Conservation (phyloP, 2,113 vertebrate genomes). For the Heteronetta atricapilla region DNA sequence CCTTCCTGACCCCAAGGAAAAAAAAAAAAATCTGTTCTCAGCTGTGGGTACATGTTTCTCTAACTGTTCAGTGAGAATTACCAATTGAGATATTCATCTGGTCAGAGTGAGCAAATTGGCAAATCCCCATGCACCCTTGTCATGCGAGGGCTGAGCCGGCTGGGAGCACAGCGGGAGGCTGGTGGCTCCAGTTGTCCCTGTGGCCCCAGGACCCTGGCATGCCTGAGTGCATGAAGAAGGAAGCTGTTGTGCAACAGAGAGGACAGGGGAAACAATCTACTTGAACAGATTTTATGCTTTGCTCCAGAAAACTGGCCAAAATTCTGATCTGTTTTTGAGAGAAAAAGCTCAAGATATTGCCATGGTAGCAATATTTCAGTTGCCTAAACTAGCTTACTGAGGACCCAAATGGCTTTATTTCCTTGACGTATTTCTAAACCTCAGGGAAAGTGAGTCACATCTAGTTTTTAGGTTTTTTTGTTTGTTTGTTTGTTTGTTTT, state of each 20-base stretch:
- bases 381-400: constrained; percentile 1
- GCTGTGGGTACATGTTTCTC: not conserved
- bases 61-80: not conserved
- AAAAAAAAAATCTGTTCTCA: not conserved
- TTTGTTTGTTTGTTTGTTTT: not conserved
- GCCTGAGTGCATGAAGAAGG: constrained; percentile 32
- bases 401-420: not conserved
- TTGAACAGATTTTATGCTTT: constrained; percentile 75
- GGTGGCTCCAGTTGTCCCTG: constrained; percentile 4
- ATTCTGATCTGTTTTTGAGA: constrained; percentile 64
- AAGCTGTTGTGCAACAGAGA: constrained; percentile 54
- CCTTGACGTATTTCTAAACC: not conserved
- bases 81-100: not conserved
- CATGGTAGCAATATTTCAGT: constrained; percentile 9
- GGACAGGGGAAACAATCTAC: constrained; percentile 63
- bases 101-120: not conserved
- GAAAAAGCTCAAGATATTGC: constrained; percentile 53
- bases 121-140: not conserved
- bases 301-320: constrained; percentile 57
- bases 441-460: not conserved
- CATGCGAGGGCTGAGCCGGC: not conserved
- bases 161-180: not conserved
- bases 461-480: not conserved
- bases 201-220: constrained; percentile 12
- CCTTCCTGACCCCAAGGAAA: not conserved